Percentiles rank a stretch among this genome's conserved stretches.
These are phyloP conservation scores for Cavia porcellus DNA, from an alignment of 2,113 vertebrate genomes.

Conservation along the genomic window DNA sequence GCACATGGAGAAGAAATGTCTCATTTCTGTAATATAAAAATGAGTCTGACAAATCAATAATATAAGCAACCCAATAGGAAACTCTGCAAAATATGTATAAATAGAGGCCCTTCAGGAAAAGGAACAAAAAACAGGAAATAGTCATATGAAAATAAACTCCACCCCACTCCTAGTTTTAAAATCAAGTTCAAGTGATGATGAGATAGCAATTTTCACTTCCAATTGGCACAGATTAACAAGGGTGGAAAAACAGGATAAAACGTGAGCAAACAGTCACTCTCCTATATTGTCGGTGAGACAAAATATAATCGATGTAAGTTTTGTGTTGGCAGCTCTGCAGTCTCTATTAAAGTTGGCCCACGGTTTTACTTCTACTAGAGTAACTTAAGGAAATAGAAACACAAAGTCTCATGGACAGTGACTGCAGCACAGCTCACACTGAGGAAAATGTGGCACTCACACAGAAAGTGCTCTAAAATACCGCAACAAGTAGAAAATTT, in stretches of 20 bases:
- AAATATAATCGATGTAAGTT: not conserved
- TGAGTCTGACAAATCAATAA: conserved; percentile 35
- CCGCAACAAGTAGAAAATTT: not conserved
- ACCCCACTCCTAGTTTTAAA: conserved; percentile 43
- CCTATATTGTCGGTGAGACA: not conserved
- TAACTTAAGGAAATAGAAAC: not conserved
- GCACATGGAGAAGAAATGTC: conserved; percentile 35
- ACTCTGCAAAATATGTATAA: conserved; percentile 8
- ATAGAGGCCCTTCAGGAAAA: conserved; percentile 25
- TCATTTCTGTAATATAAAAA: conserved; percentile 55
- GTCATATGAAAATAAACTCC: conserved; percentile 43
- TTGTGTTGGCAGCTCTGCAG: not conserved
- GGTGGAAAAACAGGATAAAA: not conserved
- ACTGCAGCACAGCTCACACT: not conserved
- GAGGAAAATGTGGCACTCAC: not conserved
- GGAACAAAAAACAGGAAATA: conserved; percentile 57
- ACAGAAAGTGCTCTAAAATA: not conserved
- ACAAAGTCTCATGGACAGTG: not conserved
- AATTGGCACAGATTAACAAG: conserved; percentile 23
- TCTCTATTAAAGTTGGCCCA: not conserved
- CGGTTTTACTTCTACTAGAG: not conserved
- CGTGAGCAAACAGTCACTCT: conserved; percentile 3
- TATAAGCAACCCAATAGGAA: not conserved
- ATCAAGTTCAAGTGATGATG: conserved; percentile 27
- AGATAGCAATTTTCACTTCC: conserved; percentile 55